Percentiles rank a stretch among this genome's conserved stretches.
These are phyloP conservation scores for Malurus melanocephalus DNA, from an alignment of 2,113 vertebrate genomes.

Conservation along the genomic window DNA sequence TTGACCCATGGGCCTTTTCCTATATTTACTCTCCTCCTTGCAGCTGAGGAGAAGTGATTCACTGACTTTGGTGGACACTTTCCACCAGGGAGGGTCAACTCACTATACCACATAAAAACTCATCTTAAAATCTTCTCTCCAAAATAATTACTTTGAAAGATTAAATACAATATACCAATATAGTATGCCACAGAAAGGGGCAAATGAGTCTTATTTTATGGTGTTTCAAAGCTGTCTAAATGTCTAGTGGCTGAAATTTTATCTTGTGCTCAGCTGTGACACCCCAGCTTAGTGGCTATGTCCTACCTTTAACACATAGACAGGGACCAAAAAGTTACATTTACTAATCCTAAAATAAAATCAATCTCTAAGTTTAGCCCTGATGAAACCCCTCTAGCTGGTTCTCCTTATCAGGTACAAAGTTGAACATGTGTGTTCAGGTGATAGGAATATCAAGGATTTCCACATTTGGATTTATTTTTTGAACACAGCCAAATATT, in stretches of 20 bases:
- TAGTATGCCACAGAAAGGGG: background rate
- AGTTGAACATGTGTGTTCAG: background rate
- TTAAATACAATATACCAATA: background rate
- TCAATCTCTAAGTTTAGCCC: background rate
- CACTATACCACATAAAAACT: background rate
- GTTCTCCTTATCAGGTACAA: background rate
- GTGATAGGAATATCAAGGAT: background rate
- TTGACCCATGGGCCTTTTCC: background rate
- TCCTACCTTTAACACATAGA: background rate
- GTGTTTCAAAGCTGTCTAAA: background rate
- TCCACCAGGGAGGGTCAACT: background rate
- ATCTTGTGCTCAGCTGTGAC: background rate
- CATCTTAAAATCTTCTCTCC: background rate
- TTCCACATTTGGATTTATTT: background rate
- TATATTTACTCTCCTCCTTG: background rate
- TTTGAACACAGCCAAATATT: background rate
- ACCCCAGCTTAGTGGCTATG: background rate
- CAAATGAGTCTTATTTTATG: background rate
- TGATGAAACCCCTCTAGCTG: background rate
- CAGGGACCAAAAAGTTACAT: background rate
- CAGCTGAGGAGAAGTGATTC: background rate
- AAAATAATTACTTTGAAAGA: background rate
- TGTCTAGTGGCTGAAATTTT: background rate
- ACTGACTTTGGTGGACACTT: background rate
- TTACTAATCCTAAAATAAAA: background rate